Conservation (phyloP, 2,113 vertebrate genomes). For the Neolamprologus hecqui region DNA sequence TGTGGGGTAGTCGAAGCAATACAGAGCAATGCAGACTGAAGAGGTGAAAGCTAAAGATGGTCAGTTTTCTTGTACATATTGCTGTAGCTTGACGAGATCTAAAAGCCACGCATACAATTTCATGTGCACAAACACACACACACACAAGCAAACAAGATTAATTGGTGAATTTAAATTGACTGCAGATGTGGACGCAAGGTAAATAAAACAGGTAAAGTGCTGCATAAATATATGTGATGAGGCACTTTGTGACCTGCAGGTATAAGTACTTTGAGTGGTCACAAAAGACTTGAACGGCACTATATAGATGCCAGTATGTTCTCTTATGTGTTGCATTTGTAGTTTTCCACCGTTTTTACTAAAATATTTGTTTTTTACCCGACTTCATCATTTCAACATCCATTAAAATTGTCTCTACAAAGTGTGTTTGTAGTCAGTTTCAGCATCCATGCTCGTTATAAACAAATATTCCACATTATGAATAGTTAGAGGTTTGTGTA, state of each 20-base stretch:
- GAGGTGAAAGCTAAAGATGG: background rate
- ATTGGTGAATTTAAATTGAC: background rate
- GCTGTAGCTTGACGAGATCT: background rate
- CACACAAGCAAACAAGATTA: background rate
- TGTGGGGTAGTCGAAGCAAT: constrained; percentile 3
- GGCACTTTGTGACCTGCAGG: background rate
- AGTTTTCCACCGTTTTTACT: background rate
- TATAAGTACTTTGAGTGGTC: background rate
- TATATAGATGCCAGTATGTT: background rate
- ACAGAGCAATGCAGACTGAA: background rate
- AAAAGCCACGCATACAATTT: background rate
- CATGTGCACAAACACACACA: background rate
- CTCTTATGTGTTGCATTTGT: background rate
- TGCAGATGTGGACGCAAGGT: background rate
- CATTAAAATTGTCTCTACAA: background rate
- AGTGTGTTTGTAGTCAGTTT: background rate
- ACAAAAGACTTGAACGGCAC: background rate
- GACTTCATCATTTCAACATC: background rate
- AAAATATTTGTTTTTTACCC: background rate
- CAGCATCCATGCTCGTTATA: background rate
- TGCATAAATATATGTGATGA: background rate
- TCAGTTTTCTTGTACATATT: background rate
- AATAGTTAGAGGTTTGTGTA: background rate
- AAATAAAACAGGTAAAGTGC: background rate
- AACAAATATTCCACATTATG: background rate